Percentiles rank a stretch among this genome's conserved stretches.
phyloP scores from a whole-genome alignment of 2,797 vertebrate species.

The Tadarida brasiliensis region DNA sequence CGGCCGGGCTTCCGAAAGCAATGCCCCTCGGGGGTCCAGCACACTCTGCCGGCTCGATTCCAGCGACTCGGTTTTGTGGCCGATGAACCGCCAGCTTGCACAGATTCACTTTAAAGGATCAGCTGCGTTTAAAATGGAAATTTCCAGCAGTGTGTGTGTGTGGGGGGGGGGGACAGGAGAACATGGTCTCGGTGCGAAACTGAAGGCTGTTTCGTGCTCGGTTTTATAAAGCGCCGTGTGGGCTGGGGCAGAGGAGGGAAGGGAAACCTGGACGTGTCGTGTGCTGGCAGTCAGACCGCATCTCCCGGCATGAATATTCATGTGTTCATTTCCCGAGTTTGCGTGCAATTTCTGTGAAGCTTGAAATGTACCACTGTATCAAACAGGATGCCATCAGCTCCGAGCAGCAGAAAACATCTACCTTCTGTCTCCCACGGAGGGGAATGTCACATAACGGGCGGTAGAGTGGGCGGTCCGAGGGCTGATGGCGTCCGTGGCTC shows the following conservation, averaged over 20 bases:
- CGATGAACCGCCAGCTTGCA: too few species aligned
- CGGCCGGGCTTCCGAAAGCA: too few species aligned
- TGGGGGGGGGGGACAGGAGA: too few species aligned
- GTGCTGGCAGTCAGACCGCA: neutral
- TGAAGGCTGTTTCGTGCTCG: too few species aligned
- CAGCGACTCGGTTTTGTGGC: too few species aligned
- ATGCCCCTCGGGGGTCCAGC: too few species aligned
- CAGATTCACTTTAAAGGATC: too few species aligned
- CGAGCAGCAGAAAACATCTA: neutral
- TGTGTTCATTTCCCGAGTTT: constrained; percentile 38
- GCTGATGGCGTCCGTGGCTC: neutral
- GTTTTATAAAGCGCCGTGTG: neutral
- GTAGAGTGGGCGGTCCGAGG: neutral
- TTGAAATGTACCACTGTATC: constrained; percentile 21
- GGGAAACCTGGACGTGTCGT: neutral
- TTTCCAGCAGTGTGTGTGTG: too few species aligned
- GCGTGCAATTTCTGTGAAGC: constrained; percentile 39
- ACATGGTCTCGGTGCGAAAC: too few species aligned
- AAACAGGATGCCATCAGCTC: neutral
- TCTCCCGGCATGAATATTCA: constrained; percentile 54
- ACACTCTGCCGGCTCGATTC: too few species aligned
- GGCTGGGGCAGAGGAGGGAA: constrained; percentile 1
- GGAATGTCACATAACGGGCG: neutral
- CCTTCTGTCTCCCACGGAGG: neutral
- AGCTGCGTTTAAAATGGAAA: too few species aligned